Conservation (phyloP, 2,113 vertebrate species). For the Ochotona curzoniae region DNA sequence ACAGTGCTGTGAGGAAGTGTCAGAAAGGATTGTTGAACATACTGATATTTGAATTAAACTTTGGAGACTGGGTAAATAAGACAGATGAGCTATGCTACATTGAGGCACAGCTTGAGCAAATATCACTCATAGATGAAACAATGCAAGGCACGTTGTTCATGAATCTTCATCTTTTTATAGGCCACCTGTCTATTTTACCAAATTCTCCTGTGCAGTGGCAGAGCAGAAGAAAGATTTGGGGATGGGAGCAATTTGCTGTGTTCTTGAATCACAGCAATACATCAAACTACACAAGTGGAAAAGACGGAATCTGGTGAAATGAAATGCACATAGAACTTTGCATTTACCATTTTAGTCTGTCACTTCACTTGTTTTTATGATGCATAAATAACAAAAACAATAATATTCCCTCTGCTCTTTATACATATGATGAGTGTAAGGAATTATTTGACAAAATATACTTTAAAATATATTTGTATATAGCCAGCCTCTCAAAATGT, state of each 20-base stretch:
- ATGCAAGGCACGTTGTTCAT: too few species aligned
- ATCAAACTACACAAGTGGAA: neutral
- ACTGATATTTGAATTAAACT: neutral
- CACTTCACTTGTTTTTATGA: neutral
- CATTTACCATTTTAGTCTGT: too few species aligned
- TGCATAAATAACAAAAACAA: neutral
- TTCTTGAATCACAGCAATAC: neutral
- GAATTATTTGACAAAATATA: too few species aligned
- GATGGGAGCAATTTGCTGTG: too few species aligned
- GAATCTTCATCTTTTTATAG: neutral
- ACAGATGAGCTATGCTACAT: neutral
- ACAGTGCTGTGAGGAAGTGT: fast-evolving
- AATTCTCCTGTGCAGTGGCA: too few species aligned
- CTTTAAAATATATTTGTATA: too few species aligned
- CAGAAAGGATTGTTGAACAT: neutral
- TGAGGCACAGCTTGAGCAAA: neutral
- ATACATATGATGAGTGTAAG: too few species aligned
- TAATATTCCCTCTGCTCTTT: neutral
- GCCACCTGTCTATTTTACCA: neutral
- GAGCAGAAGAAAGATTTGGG: neutral
- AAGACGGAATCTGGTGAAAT: too few species aligned
- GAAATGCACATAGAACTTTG: neutral
- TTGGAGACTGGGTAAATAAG: neutral
- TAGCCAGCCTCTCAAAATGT: too few species aligned
- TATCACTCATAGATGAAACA: neutral